phyloP scores from a whole-genome alignment of 1,140 invertebrate species.

The Heliconius himera region DNA sequence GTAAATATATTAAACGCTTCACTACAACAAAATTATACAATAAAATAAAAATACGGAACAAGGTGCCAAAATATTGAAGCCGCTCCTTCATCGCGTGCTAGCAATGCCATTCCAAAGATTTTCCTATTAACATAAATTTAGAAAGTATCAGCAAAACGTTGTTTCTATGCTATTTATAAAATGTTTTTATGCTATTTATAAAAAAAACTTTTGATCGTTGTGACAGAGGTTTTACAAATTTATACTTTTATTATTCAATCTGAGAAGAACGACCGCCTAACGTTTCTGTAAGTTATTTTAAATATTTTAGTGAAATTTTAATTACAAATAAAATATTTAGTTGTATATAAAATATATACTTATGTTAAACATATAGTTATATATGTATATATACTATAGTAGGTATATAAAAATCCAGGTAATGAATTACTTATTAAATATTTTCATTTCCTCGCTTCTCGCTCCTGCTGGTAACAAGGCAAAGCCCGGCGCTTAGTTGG shows the following conservation, averaged over 20 bases:
- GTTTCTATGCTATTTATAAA: constrained; percentile 10
- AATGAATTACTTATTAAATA: too few species aligned
- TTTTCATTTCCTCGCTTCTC: too few species aligned
- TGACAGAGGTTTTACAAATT: background rate
- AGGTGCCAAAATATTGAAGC: background rate
- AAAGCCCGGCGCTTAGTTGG: too few species aligned
- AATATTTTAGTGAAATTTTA: background rate
- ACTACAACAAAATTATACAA: background rate
- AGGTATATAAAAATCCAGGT: too few species aligned
- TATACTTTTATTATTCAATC: too few species aligned
- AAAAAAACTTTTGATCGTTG: background rate
- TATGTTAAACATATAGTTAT: too few species aligned
- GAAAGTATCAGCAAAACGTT: background rate
- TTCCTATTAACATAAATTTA: constrained; percentile 1
- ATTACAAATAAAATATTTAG: too few species aligned
- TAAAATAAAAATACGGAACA: background rate
- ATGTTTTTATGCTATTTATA: background rate
- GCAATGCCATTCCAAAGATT: constrained; percentile 2
- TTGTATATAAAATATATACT: too few species aligned
- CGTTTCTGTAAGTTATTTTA: too few species aligned
- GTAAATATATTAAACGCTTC: background rate
- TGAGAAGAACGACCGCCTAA: too few species aligned
- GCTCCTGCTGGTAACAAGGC: too few species aligned
- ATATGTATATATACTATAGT: too few species aligned
- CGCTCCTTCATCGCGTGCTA: constrained; percentile 12